Conservation (phyloP, 1,140 invertebrate species). For the Neuroterus valhalla region DNA sequence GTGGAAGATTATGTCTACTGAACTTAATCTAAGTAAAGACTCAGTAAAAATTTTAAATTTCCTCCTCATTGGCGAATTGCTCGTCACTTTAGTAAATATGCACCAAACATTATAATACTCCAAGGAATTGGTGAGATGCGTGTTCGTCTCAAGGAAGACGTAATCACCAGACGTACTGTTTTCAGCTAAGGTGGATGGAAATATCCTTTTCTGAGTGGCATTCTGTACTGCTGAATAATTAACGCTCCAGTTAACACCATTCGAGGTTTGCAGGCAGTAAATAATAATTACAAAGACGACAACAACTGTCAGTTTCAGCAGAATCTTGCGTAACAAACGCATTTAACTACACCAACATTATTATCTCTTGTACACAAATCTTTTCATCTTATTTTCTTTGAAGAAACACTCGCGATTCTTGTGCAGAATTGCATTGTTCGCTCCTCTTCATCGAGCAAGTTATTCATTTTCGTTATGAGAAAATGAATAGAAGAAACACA, state of each 20-base stretch:
- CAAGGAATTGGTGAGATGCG: conserved; percentile 7
- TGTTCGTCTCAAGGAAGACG: neutral
- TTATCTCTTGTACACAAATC: neutral
- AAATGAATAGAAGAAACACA: conserved; percentile 25
- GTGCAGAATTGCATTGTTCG: neutral
- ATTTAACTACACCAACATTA: conserved; percentile 60
- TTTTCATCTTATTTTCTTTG: neutral
- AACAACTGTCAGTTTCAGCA: conserved; percentile 59
- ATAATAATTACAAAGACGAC: conserved; percentile 58
- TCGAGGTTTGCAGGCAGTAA: conserved; percentile 64
- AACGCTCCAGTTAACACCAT: conserved; percentile 54
- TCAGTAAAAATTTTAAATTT: conserved; percentile 79
- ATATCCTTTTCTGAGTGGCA: conserved; percentile 38
- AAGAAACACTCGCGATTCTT: neutral
- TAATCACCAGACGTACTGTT: neutral
- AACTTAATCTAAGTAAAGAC: conserved; percentile 75
- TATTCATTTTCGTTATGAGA: neutral
- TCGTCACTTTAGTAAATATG: conserved; percentile 78
- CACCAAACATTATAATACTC: conserved; percentile 72
- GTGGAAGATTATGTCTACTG: conserved; percentile 79
- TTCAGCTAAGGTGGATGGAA: conserved; percentile 34
- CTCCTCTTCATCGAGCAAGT: neutral
- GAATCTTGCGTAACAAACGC: conserved; percentile 66
- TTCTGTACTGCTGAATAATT: conserved; percentile 37
- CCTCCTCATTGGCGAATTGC: conserved; percentile 76